Base-by-base conservation (phyloP, 1,140 invertebrate genomes). In the Drosophila arawakana region DNA sequence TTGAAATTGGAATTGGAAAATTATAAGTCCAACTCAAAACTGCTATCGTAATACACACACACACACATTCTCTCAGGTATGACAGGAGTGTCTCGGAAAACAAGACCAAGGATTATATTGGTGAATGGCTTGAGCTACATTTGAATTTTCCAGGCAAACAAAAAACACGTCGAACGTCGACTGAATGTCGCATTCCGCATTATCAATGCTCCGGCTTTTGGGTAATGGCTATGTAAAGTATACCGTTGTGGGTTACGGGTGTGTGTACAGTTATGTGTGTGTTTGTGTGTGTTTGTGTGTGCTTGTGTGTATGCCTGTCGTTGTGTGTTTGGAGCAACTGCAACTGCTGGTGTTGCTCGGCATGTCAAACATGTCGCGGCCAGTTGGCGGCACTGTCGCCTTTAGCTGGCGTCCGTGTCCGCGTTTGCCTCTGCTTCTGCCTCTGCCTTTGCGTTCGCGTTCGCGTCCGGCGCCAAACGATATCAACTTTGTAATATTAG, bases 311-410 rank as follows among this genome's bases (percentile, higher is more conserved):
- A 4, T 18, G 47, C 25, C 2, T 50, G 47, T 21, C 18, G 18
- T 6, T 34, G n/a, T 34, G 43, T 43, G 58, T n/a, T 46, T 30
- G 49, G 49, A 43, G 52, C 63, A 18, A 47, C 46, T 66, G 63
- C 52, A 57, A 66, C 54, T 50, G 44, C 65, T 68, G 73, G 83
- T 83, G 80, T 80, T 80, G 77, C 80, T 80, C 69, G 84, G 77
- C 75, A 86, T 91, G 89, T 91, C 90, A 91, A 91, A 91, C 85
- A 78, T 83, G 90, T 90, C 90, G 89, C 90, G 89, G 90, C 89
- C 84, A 76, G 84, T 90, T 91, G 90, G 89, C 89, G 89, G 89
- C 89, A 84, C 76, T 84, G 83, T 84, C 81, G 88, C 83, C 78
- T 86, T 86, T 81, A 30, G 54, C 67, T 76, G 67, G 65, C 75